Evolutionary conservation across 2,888 invertebrate species (phyloP).

Genomic region (Ariolimax columbianus): DNA sequence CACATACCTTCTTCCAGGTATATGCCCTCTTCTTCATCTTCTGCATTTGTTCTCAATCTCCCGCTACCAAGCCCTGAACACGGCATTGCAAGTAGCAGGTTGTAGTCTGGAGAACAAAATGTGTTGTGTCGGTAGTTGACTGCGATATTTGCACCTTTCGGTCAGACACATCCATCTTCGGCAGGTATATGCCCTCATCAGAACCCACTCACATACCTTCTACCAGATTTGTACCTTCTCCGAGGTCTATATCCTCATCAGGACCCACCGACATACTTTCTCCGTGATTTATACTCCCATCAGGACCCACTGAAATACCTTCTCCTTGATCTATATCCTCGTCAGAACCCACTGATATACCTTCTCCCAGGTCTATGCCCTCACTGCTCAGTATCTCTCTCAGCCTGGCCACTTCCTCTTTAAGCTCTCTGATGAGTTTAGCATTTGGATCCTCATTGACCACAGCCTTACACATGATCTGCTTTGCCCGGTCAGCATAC

Average conservation of each 20-base stretch:
- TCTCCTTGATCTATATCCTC: not conserved
- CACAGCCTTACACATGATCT: slow-evolving; percentile 99
- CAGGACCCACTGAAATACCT: not conserved
- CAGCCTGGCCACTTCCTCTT: slow-evolving; percentile 96
- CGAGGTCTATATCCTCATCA: not conserved
- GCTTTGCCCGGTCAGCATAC: slow-evolving; percentile 99
- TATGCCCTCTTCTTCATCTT: not conserved
- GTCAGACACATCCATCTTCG: too few species aligned
- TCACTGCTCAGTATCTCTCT: slow-evolving; percentile 95
- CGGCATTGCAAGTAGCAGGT: too few species aligned
- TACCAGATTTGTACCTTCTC: not conserved
- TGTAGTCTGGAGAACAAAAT: too few species aligned
- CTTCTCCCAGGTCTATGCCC: slow-evolving; percentile 87
- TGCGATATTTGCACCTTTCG: too few species aligned
- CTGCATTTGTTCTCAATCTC: too few species aligned
- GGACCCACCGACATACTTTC: not conserved
- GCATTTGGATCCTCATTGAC: slow-evolving; percentile 99
- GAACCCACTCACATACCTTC: not conserved
- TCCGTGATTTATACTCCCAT: not conserved
- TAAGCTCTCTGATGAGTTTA: slow-evolving; percentile 98
- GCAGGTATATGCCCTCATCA: slow-evolving; percentile 93
- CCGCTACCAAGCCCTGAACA: too few species aligned
- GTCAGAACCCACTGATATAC: slow-evolving; percentile 41
- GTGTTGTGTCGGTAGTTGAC: too few species aligned
- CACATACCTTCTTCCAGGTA: not conserved